Percentiles rank a stretch among this genome's conserved stretches.
Conservation (phyloP, 2,888 invertebrate genomes). For the Drosophila flavopinicola region DNA sequence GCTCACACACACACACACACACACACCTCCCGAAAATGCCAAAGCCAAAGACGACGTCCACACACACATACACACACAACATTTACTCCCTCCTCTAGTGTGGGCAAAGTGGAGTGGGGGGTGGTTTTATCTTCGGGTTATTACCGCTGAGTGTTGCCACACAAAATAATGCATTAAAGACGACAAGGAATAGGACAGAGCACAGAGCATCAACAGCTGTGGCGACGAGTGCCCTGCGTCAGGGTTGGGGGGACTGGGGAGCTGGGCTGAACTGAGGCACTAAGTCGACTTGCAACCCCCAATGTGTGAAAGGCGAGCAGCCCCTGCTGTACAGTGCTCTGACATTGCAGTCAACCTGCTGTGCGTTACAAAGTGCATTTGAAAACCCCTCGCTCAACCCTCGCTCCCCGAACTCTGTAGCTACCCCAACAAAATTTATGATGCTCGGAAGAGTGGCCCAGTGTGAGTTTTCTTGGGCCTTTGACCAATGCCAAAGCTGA, state of each 20-base stretch:
- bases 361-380: constrained; percentile 49
- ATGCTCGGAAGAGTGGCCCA: constrained; percentile 35
- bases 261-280: constrained; percentile 14
- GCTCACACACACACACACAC: constrained; percentile 17
- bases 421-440: constrained; percentile 52
- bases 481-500: constrained; percentile 57
- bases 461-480: constrained; percentile 79
- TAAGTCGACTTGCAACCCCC: constrained; percentile 42
- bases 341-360: constrained; percentile 47
- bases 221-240: constrained; percentile 32
- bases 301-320: constrained; percentile 27
- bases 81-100: constrained; percentile 9
- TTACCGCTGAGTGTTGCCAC: constrained; percentile 80
- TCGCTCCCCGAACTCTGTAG: constrained; percentile 5
- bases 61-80: constrained; percentile 25
- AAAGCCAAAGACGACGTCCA: constrained; percentile 34
- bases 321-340: constrained; percentile 1
- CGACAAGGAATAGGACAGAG: constrained; percentile 58
- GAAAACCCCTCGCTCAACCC: background rate
- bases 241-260: background rate
- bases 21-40: constrained; percentile 41
- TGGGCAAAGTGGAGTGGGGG: background rate
- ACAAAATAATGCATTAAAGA: constrained; percentile 78
- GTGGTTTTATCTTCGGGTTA: constrained; percentile 74
- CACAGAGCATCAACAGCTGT: constrained; percentile 65